A percentile compares a stretch with the other conserved stretches of the same genome.
phyloP scores from a whole-genome alignment of 2,888 invertebrate species.

The Drosophila hawaiiensis region DNA sequence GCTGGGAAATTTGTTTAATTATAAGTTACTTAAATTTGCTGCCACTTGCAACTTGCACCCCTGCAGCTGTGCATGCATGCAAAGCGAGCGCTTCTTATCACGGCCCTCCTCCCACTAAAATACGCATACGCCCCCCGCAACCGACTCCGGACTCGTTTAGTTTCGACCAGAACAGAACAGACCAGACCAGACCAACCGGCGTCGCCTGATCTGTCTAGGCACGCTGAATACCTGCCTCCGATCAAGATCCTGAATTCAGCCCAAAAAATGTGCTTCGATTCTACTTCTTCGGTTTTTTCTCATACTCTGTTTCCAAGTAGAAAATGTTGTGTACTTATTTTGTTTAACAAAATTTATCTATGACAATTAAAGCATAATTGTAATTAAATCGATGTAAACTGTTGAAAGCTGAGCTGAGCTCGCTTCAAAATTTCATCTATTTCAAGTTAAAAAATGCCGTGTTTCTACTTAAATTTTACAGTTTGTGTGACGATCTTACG shows the following conservation, averaged over 20 bases:
- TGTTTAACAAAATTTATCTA: not conserved
- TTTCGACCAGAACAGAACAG: not conserved
- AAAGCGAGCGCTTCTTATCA: slow-evolving; percentile 47
- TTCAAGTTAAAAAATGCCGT: not conserved
- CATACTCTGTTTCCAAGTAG: slow-evolving; percentile 1
- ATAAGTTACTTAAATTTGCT: slow-evolving; percentile 38
- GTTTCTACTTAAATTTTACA: not conserved
- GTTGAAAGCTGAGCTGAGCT: too few species aligned
- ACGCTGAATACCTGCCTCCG: slow-evolving; percentile 13
- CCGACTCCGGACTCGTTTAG: slow-evolving; percentile 10
- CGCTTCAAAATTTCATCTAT: fast-evolving
- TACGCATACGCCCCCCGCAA: slow-evolving; percentile 63
- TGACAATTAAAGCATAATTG: not conserved
- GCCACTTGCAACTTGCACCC: slow-evolving; percentile 3
- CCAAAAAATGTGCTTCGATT: slow-evolving; percentile 25
- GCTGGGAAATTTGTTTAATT: slow-evolving; percentile 63
- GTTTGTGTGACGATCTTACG: not conserved
- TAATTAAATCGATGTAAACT: too few species aligned
- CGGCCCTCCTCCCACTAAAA: slow-evolving; percentile 38
- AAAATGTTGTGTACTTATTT: not conserved
- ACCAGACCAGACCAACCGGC: slow-evolving; percentile 56
- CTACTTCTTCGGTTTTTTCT: not conserved
- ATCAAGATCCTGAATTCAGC: slow-evolving; percentile 40
- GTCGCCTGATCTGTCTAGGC: slow-evolving; percentile 26
- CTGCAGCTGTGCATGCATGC: slow-evolving; percentile 30